Conservation (phyloP, 2,888 invertebrate species). For the Rhagonycha lutea region DNA sequence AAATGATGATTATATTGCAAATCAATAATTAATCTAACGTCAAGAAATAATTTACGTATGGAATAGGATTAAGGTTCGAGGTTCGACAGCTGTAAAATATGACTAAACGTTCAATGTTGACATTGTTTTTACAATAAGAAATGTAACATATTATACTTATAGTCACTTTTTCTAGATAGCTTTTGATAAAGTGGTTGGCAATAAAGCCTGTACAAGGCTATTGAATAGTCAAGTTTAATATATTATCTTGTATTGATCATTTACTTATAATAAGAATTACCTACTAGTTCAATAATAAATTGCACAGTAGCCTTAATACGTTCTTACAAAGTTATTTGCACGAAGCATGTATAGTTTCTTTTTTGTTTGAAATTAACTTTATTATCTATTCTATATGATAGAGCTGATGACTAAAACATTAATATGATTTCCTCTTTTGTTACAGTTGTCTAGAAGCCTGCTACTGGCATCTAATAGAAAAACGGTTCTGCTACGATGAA, state of each 20-base stretch:
- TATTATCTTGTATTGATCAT: not conserved
- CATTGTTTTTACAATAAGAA: not conserved
- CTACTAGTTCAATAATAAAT: not conserved
- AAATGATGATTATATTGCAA: too few species aligned
- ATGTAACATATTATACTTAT: not conserved
- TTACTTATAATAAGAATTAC: not conserved
- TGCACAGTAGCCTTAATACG: not conserved
- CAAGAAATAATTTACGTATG: not conserved
- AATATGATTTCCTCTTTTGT: slow-evolving; percentile 28
- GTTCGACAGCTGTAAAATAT: not conserved
- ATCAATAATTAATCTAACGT: not conserved
- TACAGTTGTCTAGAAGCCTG: slow-evolving; percentile 71
- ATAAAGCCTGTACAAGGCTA: not conserved
- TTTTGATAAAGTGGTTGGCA: not conserved
- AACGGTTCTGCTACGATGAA: slow-evolving; percentile 74
- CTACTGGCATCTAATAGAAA: slow-evolving; percentile 76
- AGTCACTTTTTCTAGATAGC: not conserved
- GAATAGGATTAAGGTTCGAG: not conserved
- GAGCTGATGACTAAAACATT: not conserved
- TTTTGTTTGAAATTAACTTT: not conserved
- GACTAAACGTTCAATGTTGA: not conserved
- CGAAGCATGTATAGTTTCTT: not conserved
- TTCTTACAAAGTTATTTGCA: not conserved
- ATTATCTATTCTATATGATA: too few species aligned
- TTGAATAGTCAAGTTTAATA: not conserved